These are phyloP conservation scores for Protophormia terraenovae DNA, from an alignment of 2,888 invertebrate genomes.

Conservation along the genomic window DNA sequence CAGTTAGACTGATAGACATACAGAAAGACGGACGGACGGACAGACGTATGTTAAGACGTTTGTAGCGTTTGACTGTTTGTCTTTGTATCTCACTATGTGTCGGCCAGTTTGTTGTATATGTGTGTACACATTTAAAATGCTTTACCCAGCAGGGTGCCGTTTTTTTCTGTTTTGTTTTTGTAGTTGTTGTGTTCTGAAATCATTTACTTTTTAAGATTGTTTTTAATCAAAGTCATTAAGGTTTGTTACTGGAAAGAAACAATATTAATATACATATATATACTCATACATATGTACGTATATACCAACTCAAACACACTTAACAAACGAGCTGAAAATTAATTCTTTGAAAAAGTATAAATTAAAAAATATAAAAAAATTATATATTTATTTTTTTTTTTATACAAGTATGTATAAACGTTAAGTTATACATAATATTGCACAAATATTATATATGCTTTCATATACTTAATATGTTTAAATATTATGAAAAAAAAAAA, in stretches of 20 bases:
- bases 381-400: background rate
- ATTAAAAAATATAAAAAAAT: constrained; percentile 53
- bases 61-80: background rate
- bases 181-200: constrained; percentile 60
- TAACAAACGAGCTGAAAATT: constrained; percentile 65
- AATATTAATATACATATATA: constrained; percentile 51
- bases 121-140: constrained; percentile 66
- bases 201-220: constrained; percentile 69
- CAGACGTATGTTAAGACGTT: too few relatives aligned
- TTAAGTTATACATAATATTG: background rate
- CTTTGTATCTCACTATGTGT: background rate
- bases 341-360: constrained; percentile 68
- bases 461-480: background rate
- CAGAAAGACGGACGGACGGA: too few relatives aligned
- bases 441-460: constrained; percentile 22
- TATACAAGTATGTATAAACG: background rate
- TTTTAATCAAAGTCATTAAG: constrained; percentile 68
- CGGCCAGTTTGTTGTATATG: background rate
- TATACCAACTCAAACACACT: constrained; percentile 44
- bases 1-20: background rate
- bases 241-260: constrained; percentile 66
- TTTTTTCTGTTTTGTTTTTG: constrained; percentile 41
- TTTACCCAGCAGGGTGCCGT: constrained; percentile 67
- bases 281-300: background rate
- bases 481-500: background rate